Conservation (phyloP, 2,113 vertebrate genomes). For the Tichodroma muraria region DNA sequence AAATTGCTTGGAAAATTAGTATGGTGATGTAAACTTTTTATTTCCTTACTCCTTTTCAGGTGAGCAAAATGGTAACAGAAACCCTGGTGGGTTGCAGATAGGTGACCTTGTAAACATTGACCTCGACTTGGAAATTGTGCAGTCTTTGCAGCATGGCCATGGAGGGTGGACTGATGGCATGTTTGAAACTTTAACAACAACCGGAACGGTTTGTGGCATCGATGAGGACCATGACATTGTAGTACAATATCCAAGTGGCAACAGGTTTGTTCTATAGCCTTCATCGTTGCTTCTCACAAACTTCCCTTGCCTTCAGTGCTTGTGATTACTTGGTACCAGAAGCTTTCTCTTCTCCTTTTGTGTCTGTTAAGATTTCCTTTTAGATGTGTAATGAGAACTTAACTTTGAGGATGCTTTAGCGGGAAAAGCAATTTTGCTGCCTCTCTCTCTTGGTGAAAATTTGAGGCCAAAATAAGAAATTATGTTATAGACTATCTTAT, state of each 20-base stretch:
- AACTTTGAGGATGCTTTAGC: not conserved
- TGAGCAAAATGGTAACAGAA: conserved; percentile 97
- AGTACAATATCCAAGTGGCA: conserved; percentile 97
- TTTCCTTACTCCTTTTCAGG: conserved; percentile 67
- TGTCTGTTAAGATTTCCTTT: not conserved
- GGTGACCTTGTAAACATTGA: conserved; percentile 98
- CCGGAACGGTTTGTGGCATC: conserved; percentile 96
- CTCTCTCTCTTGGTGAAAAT: not conserved
- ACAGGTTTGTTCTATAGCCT: conserved; percentile 78
- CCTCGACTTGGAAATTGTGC: conserved; percentile 96
- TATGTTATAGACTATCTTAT: not conserved
- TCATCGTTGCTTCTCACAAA: not conserved
- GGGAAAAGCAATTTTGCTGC: not conserved
- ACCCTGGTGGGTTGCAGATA: conserved; percentile 95
- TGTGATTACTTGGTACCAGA: not conserved
- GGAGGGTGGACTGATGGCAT: conserved; percentile 99
- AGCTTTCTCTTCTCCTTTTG: not conserved
- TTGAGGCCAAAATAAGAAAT: not conserved
- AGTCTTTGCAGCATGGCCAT: conserved; percentile 98
- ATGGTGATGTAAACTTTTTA: not conserved
- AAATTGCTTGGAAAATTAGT: not conserved
- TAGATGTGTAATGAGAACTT: not conserved
- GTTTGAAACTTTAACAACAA: conserved; percentile 99
- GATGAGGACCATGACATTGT: conserved; percentile 99
- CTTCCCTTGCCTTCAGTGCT: not conserved